These are phyloP conservation scores for Lasioglossum calceatum DNA, from an alignment of 2,888 invertebrate genomes.

Conservation along the genomic window DNA sequence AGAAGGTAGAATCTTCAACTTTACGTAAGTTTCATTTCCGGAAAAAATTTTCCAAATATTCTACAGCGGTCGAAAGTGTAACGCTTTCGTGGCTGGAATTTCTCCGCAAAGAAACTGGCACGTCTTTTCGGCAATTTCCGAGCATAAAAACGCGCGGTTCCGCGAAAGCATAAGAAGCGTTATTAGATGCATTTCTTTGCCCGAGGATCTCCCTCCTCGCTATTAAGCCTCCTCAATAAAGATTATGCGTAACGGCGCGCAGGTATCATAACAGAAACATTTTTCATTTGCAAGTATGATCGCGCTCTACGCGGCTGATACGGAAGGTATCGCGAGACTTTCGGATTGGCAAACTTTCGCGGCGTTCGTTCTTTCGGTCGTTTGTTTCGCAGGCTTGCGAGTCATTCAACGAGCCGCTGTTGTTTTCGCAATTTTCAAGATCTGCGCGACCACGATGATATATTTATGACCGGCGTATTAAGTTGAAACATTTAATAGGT, in stretches of 20 bases:
- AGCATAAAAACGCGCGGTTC: background rate
- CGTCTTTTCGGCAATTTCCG: background rate
- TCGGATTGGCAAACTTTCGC: slow-evolving; percentile 53
- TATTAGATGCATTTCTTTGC: background rate
- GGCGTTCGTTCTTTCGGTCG: slow-evolving; percentile 18
- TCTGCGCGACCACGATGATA: background rate
- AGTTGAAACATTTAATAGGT: background rate
- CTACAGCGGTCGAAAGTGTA: background rate
- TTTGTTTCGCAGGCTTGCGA: background rate
- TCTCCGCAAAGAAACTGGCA: background rate
- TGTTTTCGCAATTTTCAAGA: background rate
- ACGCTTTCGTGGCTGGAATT: background rate
- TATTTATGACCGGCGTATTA: background rate
- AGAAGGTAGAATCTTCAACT: too few species aligned
- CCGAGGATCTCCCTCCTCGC: background rate
- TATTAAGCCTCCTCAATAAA: slow-evolving; percentile 17
- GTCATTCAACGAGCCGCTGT: slow-evolving; percentile 1
- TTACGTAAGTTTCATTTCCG: too few species aligned
- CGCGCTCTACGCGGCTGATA: slow-evolving; percentile 1
- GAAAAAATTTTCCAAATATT: too few species aligned
- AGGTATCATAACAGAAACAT: slow-evolving; percentile 10
- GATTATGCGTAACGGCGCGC: slow-evolving; percentile 21
- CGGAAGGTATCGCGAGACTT: slow-evolving; percentile 35
- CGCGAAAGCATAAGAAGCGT: background rate
- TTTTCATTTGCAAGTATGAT: slow-evolving; percentile 60